These are phyloP conservation scores for Myiothlypis coronata DNA, from an alignment of 2,797 vertebrate species.

Conservation along the genomic window DNA sequence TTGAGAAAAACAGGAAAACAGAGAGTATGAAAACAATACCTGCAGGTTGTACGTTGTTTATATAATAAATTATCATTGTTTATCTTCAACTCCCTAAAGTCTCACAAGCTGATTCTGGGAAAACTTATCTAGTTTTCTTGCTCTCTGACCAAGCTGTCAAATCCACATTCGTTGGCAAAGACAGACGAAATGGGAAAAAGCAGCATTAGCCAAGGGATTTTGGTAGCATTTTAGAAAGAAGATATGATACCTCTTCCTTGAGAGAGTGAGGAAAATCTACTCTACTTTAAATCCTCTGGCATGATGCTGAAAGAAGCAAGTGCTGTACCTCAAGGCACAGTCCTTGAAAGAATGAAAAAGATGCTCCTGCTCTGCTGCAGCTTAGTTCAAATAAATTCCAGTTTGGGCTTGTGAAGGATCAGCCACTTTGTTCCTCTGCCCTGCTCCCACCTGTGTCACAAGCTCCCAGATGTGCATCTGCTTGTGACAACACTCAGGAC, in stretches of 20 bases:
- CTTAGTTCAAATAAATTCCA: neutral
- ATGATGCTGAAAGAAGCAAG: neutral
- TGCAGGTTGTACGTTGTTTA: too few relatives aligned
- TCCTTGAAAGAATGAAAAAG: neutral
- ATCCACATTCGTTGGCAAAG: neutral
- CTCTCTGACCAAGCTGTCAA: too few relatives aligned
- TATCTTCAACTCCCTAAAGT: too few relatives aligned
- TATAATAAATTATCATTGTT: too few relatives aligned
- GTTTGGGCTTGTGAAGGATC: neutral
- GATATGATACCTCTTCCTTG: neutral
- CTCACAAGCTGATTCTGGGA: too few relatives aligned
- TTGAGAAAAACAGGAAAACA: too few relatives aligned
- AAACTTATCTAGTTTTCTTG: too few relatives aligned
- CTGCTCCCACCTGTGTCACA: neutral
- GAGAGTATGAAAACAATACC: too few relatives aligned
- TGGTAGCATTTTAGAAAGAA: neutral
- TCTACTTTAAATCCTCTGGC: neutral
- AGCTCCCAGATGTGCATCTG: neutral
- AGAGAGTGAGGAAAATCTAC: neutral
- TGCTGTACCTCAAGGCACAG: neutral
- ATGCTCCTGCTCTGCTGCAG: neutral
- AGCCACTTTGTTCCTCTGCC: neutral
- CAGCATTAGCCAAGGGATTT: neutral
- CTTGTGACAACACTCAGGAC: neutral
- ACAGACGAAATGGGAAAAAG: neutral